Percentiles rank a stretch among this genome's conserved stretches.
Conservation (phyloP, 1,140 invertebrate species). For the Euborellia annulipes region DNA sequence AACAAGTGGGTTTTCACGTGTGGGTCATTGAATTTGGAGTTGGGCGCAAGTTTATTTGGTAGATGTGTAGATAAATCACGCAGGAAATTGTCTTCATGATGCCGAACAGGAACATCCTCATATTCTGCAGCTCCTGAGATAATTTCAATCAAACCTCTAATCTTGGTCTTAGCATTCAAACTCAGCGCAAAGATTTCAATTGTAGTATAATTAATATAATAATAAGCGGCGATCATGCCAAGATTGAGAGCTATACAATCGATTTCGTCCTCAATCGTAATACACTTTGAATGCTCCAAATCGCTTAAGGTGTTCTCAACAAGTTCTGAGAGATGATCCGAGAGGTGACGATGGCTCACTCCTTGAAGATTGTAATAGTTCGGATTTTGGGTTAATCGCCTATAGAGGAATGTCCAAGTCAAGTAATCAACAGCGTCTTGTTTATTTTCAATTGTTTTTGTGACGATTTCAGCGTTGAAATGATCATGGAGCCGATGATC, state of each 20-base stretch:
- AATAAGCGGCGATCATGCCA: conserved; percentile 99
- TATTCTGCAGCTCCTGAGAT: conserved; percentile 97
- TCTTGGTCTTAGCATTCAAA: conserved; percentile 93
- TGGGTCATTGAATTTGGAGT: conserved; percentile 68
- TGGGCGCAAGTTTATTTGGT: conserved; percentile 53
- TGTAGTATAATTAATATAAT: conserved; percentile 99
- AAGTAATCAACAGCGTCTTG: conserved; percentile 99
- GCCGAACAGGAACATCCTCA: conserved; percentile 82
- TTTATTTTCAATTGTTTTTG: conserved; percentile 99
- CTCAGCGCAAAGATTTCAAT: conserved; percentile 96
- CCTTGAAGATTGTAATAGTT: conserved; percentile 99
- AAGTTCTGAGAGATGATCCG: conserved; percentile 95
- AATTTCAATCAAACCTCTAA: conserved; percentile 91
- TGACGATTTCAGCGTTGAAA: conserved; percentile 99
- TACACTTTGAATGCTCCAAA: conserved; percentile 95
- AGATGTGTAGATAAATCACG: conserved; percentile 59
- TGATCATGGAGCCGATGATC: conserved; percentile 97
- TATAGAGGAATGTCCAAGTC: conserved; percentile 98
- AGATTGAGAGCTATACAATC: conserved; percentile 90
- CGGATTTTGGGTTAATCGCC: conserved; percentile 94
- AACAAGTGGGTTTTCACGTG: conserved; percentile 94
- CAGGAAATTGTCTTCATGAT: conserved; percentile 85
- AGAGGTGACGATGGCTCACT: conserved; percentile 90
- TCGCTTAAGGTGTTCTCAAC: conserved; percentile 93
- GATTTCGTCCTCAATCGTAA: conserved; percentile 96